Evolutionary conservation across 2,113 vertebrate genomes (phyloP).

Genomic region (Phylloscopus trochilus): DNA sequence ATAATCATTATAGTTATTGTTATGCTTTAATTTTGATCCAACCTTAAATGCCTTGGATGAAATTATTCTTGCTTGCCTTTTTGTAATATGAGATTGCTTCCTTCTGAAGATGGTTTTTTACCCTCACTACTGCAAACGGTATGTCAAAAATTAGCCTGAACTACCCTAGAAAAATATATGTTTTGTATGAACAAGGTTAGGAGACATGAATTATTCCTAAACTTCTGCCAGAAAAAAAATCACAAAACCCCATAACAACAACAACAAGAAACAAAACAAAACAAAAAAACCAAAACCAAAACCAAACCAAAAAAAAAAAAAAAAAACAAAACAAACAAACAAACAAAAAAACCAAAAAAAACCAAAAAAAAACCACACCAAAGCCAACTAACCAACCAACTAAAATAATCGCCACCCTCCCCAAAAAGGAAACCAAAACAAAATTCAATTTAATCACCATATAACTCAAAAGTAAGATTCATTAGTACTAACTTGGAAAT

Average conservation of each 20-base stretch:
- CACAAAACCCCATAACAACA: no score
- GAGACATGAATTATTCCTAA: background rate
- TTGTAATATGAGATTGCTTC: background rate
- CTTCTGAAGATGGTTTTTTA: background rate
- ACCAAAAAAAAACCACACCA: no score
- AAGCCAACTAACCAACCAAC: no score
- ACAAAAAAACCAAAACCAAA: no score
- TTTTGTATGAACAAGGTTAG: background rate
- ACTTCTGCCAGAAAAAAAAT: rapidly evolving
- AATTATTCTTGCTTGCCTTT: background rate
- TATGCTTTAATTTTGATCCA: background rate
- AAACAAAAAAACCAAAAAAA: no score
- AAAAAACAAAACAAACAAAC: no score
- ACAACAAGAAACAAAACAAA: background rate
- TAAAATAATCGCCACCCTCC: background rate
- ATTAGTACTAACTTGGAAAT: background rate
- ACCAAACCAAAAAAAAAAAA: no score
- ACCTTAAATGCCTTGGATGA: background rate
- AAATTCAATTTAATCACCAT: background rate
- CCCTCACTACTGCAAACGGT: background rate
- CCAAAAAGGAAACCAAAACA: background rate
- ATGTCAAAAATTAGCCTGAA: background rate
- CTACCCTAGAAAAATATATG: background rate
- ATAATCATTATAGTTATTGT: rapidly evolving
- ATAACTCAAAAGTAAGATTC: background rate